Percentiles rank a stretch among this genome's conserved stretches.
phyloP scores from a whole-genome alignment of 2,888 invertebrate genomes.

The Adelphocoris suturalis region DNA sequence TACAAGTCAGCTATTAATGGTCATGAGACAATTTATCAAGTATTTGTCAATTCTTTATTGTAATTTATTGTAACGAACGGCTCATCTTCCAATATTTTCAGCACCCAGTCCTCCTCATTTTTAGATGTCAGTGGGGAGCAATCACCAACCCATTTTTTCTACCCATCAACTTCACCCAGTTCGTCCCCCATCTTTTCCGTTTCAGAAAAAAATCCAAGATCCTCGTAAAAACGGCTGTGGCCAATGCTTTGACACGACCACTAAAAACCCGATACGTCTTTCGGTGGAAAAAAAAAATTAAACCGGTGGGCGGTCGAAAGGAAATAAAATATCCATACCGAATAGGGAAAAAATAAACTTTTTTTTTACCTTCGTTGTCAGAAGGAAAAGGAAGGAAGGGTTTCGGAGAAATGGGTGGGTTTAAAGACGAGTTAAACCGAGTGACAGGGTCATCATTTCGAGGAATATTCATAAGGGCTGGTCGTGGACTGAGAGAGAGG shows the following conservation, averaged over 20 bases:
- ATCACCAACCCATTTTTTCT: too few relatives aligned
- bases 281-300: neutral
- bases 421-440: constrained; percentile 45
- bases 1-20: too few relatives aligned
- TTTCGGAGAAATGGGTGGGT: constrained; percentile 20
- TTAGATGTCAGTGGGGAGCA: too few relatives aligned
- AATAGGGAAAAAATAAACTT: neutral
- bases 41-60: too few relatives aligned
- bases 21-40: too few relatives aligned
- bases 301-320: neutral
- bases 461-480: constrained; percentile 53
- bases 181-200: neutral
- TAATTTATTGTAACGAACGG: too few relatives aligned
- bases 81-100: too few relatives aligned
- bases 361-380: neutral
- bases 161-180: too few relatives aligned
- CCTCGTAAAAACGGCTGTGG: constrained; percentile 36
- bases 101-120: too few relatives aligned
- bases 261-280: constrained; percentile 23
- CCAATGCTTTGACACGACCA: constrained; percentile 54
- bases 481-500: neutral
- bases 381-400: neutral
- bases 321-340: constrained; percentile 20
- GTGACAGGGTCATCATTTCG: constrained; percentile 60
- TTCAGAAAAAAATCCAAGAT: neutral